Evolutionary conservation across 2,113 vertebrate genomes (phyloP), one percentile per base, ranked within the genome.

Genomic region (Semnornis frantzii): DNA sequence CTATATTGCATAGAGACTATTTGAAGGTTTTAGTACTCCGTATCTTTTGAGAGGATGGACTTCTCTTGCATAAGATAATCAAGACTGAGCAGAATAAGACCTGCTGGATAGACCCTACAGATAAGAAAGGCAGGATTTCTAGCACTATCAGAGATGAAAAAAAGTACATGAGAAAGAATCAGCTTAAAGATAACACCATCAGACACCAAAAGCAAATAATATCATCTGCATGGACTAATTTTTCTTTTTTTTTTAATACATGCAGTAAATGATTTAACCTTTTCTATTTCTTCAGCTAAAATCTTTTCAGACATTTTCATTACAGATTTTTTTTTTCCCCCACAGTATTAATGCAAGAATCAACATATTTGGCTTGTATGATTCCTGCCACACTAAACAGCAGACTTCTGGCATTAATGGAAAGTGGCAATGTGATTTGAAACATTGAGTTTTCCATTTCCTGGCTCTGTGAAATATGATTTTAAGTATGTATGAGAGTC

Each of bases 361-460:
- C 66, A 94, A 52, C 6, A 9, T 9, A 4, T 50, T 63, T 12
- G 24, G 4, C 15, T 69, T 15, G 17, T 81, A 86, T 72, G 34
- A 57, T 94, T 78, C 65, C 33, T 6, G 2, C 6, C 6, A 11
- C 34, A 20, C 15, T 60, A 42, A 85, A 73, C 23, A 80, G 31
- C 81, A 94, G 42, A 77, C 50, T 9, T 54, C 72, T 82, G 78
- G 44, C 30, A 19, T 70, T 89, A 73, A 63, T 44, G 23, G 14
- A 89, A 95, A 77, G 17, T 71, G 72, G 6, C 68, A 71, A 13
- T 87, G 92, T 89, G 80, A 89, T 92, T 92, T 66, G 39, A 76
- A 84, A 84, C 28, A 78, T 64, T 37, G 34, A 44, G n/a, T 89
- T 93, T 92, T 94, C 68, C 48, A 42, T 91, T 87, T 95, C 68